Evolutionary conservation across 2,113 vertebrate species (phyloP).

Genomic region (Rhinopomastus cyanomelas): DNA sequence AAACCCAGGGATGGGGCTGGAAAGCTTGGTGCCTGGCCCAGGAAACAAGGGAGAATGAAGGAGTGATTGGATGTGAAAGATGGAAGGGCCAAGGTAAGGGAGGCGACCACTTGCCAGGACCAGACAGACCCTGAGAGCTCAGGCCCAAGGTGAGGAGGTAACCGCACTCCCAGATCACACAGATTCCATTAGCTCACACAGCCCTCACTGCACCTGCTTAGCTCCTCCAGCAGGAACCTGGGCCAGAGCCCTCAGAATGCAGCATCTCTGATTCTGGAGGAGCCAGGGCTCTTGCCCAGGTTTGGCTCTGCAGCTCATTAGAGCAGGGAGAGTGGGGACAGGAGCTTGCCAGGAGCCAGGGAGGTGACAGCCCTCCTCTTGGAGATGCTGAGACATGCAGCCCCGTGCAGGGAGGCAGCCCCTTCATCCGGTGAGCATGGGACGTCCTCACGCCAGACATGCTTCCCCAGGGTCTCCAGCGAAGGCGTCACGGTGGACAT

Average conservation of each 20-base stretch:
- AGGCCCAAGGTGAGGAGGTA: too few species aligned
- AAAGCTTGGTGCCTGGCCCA: not conserved
- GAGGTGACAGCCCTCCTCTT: not conserved
- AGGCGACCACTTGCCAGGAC: too few species aligned
- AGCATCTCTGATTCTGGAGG: not conserved
- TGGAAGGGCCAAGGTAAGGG: not conserved
- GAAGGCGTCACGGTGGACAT: slow-evolving; percentile 39
- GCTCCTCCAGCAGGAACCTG: not conserved
- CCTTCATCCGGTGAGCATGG: not conserved
- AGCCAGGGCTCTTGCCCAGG: not conserved
- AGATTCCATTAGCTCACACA: not conserved
- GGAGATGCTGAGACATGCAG: fast-evolving
- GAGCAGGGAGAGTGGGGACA: not conserved
- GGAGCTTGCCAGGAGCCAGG: fast-evolving
- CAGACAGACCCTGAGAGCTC: too few species aligned
- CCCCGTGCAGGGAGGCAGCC: not conserved
- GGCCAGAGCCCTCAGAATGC: not conserved
- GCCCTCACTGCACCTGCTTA: not conserved
- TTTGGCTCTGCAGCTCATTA: not conserved
- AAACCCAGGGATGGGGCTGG: not conserved
- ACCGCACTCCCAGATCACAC: too few species aligned
- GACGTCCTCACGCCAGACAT: not conserved
- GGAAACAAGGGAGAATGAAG: not conserved
- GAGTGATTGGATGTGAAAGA: not conserved
- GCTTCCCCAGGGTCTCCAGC: not conserved